Conservation (phyloP, 2,113 vertebrate genomes). For the Carassius carassius region DNA sequence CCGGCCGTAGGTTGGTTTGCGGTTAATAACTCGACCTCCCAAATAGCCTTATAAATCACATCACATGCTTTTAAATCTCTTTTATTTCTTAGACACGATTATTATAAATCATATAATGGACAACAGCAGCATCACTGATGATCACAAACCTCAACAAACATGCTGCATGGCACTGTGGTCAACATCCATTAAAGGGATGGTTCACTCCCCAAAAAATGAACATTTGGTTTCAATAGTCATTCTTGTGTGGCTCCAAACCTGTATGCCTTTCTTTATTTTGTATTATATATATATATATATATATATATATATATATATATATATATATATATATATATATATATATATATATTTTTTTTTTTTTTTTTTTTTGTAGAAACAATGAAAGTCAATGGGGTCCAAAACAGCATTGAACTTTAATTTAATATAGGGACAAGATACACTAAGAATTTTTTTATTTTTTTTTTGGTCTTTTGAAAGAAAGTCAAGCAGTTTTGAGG, state of each 20-base stretch:
- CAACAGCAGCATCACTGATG: conserved; percentile 6
- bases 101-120: conserved; percentile 53
- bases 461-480: not conserved
- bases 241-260: not conserved
- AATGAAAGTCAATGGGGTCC: not conserved
- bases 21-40: conserved; percentile 34
- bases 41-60: conserved; percentile 55
- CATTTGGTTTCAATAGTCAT: not conserved
- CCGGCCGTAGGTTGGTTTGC: not conserved
- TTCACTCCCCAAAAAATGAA: too few species aligned
- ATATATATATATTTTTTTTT: too few species aligned
- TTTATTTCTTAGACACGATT: not conserved
- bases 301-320: too few species aligned
- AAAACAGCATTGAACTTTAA: not conserved
- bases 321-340: too few species aligned
- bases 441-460: too few species aligned
- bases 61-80: conserved; percentile 3
- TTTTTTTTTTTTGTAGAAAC: not conserved
- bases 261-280: not conserved
- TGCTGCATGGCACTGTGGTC: too few species aligned
- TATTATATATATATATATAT: too few species aligned
- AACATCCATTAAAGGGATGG: not conserved
- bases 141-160: not conserved
- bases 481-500: too few species aligned
- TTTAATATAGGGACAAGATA: too few species aligned